A percentile compares a stretch with the other conserved stretches of the same genome.
These are phyloP conservation scores for Macroglossus sobrinus DNA, from an alignment of 2,113 vertebrate species.

Conservation along the genomic window DNA sequence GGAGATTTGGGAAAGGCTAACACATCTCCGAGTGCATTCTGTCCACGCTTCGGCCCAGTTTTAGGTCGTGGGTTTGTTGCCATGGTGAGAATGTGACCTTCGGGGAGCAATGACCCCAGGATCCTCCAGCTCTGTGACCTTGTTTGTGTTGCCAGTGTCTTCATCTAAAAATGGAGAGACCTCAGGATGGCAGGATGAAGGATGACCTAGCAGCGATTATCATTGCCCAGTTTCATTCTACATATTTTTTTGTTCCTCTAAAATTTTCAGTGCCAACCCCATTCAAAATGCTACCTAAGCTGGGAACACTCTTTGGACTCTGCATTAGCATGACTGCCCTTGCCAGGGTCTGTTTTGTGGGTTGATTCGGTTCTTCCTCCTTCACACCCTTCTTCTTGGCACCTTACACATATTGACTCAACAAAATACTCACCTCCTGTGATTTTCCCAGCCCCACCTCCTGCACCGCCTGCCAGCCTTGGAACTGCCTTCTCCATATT, in stretches of 20 bases:
- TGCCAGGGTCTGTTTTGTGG: not conserved
- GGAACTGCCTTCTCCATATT: not conserved
- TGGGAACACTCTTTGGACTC: not conserved
- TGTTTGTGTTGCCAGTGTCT: not conserved
- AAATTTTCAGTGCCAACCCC: not conserved
- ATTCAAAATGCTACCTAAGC: not conserved
- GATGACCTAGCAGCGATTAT: not conserved
- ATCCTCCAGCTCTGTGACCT: not conserved
- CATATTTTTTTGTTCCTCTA: not conserved
- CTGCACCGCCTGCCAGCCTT: not conserved
- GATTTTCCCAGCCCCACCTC: not conserved
- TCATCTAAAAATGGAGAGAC: not conserved
- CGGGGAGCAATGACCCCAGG: not conserved
- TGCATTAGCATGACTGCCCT: not conserved
- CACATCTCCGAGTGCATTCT: fast-evolving
- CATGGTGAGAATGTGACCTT: not conserved
- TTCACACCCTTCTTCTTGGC: not conserved
- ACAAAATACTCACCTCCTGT: not conserved
- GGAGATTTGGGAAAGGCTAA: not conserved
- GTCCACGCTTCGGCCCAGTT: not conserved
- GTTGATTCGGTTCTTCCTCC: not conserved
- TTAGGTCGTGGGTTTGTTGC: not conserved
- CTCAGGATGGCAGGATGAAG: not conserved
- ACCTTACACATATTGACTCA: not conserved
- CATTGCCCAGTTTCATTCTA: not conserved